These are phyloP conservation scores for Pseudomyrmex cubaensis DNA, from an alignment of 1,140 invertebrate species.

Conservation along the genomic window DNA sequence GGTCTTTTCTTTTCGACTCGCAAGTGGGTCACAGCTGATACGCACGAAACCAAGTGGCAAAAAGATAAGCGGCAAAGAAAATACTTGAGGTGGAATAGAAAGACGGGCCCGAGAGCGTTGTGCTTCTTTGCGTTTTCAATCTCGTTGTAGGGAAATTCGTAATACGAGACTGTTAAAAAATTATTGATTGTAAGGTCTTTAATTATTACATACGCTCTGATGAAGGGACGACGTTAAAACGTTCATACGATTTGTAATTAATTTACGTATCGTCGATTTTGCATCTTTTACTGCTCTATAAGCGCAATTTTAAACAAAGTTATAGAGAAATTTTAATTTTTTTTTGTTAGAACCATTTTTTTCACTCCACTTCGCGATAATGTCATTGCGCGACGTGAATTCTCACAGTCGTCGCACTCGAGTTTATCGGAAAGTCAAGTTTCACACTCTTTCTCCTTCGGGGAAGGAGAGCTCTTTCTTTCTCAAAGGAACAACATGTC, in stretches of 20 bases:
- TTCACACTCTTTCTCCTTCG: not conserved
- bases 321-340: too few relatives aligned
- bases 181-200: too few relatives aligned
- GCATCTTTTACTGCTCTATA: too few relatives aligned
- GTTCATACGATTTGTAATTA: too few relatives aligned
- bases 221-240: too few relatives aligned
- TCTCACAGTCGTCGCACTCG: conserved; percentile 23
- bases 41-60: not conserved
- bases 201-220: too few relatives aligned
- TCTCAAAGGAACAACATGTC: not conserved
- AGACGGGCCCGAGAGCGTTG: too few relatives aligned
- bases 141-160: too few relatives aligned
- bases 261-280: too few relatives aligned
- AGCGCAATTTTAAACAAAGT: too few relatives aligned
- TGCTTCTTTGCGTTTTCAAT: too few relatives aligned
- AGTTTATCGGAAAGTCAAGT: conserved; percentile 31
- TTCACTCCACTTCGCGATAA: not conserved
- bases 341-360: not conserved
- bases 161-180: too few relatives aligned
- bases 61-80: not conserved
- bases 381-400: not conserved
- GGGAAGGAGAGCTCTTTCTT: not conserved
- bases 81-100: not conserved
- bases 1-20: not conserved
- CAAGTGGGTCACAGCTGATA: conserved; percentile 55